Conservation (phyloP, 2,797 vertebrate species). For the Dallia pectoralis region DNA sequence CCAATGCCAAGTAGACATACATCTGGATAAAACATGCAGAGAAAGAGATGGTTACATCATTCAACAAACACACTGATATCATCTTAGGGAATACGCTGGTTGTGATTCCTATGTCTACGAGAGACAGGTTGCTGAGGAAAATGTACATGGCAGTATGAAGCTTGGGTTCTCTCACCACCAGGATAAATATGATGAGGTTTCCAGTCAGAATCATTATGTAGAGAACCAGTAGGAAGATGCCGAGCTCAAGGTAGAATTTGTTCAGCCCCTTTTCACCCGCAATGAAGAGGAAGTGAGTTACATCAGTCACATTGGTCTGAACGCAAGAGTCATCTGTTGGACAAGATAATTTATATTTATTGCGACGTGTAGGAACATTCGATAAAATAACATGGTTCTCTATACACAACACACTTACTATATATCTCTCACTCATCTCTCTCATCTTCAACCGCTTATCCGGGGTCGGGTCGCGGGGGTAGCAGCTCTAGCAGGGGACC, state of each 20-base stretch:
- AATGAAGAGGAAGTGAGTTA: neutral
- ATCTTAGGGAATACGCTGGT: constrained; percentile 20
- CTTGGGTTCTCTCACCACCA: constrained; percentile 1
- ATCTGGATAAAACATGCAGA: neutral
- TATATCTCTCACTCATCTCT: too few relatives aligned
- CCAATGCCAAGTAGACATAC: neutral
- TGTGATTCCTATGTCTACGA: constrained; percentile 16
- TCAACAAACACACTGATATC: constrained; percentile 7
- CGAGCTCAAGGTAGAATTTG: neutral
- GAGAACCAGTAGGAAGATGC: constrained; percentile 3
- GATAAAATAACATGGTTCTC: neutral
- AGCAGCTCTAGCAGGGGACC: too few relatives aligned
- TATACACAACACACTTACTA: neutral
- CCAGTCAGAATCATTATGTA: constrained; percentile 9
- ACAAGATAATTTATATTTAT: neutral
- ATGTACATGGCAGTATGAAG: constrained; percentile 20
- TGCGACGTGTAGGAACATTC: neutral
- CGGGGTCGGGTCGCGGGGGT: too few relatives aligned
- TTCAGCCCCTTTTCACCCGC: neutral
- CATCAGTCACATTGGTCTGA: neutral
- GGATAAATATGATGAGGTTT: neutral
- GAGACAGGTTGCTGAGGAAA: constrained; percentile 7
- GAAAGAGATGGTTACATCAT: neutral
- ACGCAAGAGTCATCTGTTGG: neutral
- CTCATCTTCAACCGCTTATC: too few relatives aligned